phyloP scores from a whole-genome alignment of 2,888 invertebrate species.

The Tenthredo scrophulariae region DNA sequence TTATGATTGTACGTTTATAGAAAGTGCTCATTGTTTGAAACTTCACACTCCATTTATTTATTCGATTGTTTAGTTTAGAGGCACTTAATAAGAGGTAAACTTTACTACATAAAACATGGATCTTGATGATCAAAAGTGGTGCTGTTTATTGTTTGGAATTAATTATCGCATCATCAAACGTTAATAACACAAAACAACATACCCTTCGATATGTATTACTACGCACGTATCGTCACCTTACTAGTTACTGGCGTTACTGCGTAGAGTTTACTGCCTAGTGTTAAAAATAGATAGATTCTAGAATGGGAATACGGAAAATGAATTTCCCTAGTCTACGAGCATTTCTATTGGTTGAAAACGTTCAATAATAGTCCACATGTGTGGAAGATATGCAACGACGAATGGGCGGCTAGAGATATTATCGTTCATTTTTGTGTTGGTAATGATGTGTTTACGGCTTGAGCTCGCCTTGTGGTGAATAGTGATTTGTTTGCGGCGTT shows the following conservation, averaged over 20 bases:
- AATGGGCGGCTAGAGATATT: background rate
- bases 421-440: conserved; percentile 5
- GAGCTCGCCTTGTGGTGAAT: conserved; percentile 58
- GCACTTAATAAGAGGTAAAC: background rate
- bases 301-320: background rate
- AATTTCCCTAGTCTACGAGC: background rate
- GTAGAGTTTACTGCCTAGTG: background rate
- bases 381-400: background rate
- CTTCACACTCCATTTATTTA: background rate
- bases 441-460: conserved; percentile 49
- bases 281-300: background rate
- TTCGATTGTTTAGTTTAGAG: conserved; percentile 12
- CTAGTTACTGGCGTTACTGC: too few relatives aligned
- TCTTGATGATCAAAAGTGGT: background rate
- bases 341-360: background rate
- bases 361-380: background rate
- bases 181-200: background rate
- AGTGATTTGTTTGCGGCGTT: conserved; percentile 70
- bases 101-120: background rate
- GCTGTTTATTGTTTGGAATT: background rate
- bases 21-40: background rate
- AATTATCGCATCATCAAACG: background rate
- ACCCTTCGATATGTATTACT: background rate
- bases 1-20: background rate
- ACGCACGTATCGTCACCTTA: background rate